A percentile compares a stretch with the other conserved stretches of the same genome.
Conservation (phyloP, 1,140 invertebrate species). For the Drosophila micromelanica region DNA sequence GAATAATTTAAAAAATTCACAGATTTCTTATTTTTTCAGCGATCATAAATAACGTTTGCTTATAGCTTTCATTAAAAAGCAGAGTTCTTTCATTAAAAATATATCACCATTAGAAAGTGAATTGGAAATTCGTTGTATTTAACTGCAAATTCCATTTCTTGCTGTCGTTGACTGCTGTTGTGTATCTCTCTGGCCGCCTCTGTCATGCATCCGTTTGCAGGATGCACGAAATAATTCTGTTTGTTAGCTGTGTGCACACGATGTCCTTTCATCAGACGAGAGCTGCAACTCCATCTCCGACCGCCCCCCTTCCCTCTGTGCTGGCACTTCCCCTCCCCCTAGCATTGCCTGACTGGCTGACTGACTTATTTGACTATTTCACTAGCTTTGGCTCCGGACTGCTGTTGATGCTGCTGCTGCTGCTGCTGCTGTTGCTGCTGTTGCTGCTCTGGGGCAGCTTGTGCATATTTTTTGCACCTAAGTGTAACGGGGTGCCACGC, state of each 20-base stretch:
- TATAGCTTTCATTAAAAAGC: too few relatives aligned
- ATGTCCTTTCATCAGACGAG: constrained; percentile 55
- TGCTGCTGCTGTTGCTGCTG: neutral
- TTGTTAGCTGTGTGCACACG: constrained; percentile 58
- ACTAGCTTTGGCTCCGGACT: constrained; percentile 9
- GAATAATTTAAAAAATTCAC: too few relatives aligned
- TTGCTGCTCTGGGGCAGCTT: constrained; percentile 6
- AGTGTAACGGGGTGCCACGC: constrained; percentile 21
- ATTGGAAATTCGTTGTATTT: neutral
- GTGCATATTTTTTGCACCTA: constrained; percentile 59
- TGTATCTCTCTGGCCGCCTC: constrained; percentile 40
- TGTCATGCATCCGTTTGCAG: constrained; percentile 79
- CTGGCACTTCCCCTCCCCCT: neutral
- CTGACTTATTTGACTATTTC: constrained; percentile 61
- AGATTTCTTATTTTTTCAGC: too few relatives aligned
- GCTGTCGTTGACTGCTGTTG: constrained; percentile 19
- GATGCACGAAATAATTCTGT: constrained; percentile 81
- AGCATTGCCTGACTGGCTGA: constrained; percentile 49
- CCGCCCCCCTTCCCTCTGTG: neutral
- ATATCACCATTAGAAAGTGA: constrained; percentile 7
- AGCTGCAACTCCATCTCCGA: constrained; percentile 25
- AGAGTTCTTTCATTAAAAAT: too few relatives aligned
- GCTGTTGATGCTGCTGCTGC: too few relatives aligned
- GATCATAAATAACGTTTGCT: too few relatives aligned
- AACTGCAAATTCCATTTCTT: constrained; percentile 7